phyloP scores from a whole-genome alignment of 2,888 invertebrate species.

The Eupithecia dodoneata region DNA sequence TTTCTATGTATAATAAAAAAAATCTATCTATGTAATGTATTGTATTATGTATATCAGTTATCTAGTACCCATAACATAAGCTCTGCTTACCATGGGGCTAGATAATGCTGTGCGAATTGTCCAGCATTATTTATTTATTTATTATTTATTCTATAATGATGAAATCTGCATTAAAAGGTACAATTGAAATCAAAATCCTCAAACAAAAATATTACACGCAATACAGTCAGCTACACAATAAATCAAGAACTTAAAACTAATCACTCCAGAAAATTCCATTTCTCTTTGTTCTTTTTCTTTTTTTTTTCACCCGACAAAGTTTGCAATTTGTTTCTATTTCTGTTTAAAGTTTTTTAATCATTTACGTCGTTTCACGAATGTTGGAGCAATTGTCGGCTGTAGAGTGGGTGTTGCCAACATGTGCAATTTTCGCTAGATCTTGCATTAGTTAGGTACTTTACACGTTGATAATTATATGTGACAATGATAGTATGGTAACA shows the following conservation, averaged over 20 bases:
- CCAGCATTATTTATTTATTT: too few relatives aligned
- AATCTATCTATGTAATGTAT: too few relatives aligned
- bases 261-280: slow-evolving; percentile 22
- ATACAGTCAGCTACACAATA: not conserved
- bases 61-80: too few relatives aligned
- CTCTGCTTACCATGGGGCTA: too few relatives aligned
- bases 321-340: slow-evolving; percentile 47
- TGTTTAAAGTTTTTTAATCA: slow-evolving; percentile 58
- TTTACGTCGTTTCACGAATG: slow-evolving; percentile 43
- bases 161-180: not conserved
- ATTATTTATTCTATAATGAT: too few relatives aligned
- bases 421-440: slow-evolving; percentile 10
- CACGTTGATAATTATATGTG: not conserved
- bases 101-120: too few relatives aligned
- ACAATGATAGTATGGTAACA: not conserved
- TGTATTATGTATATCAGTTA: too few relatives aligned
- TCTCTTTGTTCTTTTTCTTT: slow-evolving; percentile 28
- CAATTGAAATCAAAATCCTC: not conserved
- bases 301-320: slow-evolving; percentile 38
- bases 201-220: not conserved
- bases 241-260: slow-evolving; percentile 22
- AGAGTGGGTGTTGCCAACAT: slow-evolving; percentile 23
- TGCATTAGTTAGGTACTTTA: not conserved
- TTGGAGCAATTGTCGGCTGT: slow-evolving; percentile 46
- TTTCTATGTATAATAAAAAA: too few relatives aligned